Percentiles rank a stretch among this genome's conserved stretches.
phyloP scores from a whole-genome alignment of 2,888 invertebrate species.

The Lepas anatifera region DNA sequence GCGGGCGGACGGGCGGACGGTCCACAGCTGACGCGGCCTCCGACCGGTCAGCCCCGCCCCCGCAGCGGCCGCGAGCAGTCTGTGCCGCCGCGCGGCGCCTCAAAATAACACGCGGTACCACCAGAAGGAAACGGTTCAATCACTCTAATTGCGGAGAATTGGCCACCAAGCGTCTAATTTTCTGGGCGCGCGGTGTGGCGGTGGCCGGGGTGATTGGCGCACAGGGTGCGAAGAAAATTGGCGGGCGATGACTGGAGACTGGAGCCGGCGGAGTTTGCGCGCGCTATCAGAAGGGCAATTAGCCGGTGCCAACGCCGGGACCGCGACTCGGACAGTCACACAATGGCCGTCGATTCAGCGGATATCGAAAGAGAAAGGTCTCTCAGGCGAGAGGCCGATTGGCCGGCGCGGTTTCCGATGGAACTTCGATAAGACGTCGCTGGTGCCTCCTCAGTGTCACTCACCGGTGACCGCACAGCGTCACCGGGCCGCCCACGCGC shows the following conservation, averaged over 20 bases:
- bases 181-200: neutral
- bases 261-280: constrained; percentile 4
- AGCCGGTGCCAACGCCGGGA: neutral
- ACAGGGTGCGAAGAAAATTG: neutral
- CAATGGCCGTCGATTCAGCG: too few relatives aligned
- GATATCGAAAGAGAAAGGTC: constrained; percentile 4
- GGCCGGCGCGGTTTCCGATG: too few relatives aligned
- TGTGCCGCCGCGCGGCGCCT: neutral
- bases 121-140: constrained; percentile 8
- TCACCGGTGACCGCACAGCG: too few relatives aligned
- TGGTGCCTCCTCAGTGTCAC: too few relatives aligned
- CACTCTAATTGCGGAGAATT: constrained; percentile 3
- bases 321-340: neutral
- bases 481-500: too few relatives aligned
- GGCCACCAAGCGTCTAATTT: constrained; percentile 10
- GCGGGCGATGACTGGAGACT: neutral
- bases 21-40: neutral
- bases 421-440: too few relatives aligned
- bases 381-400: neutral
- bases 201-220: neutral
- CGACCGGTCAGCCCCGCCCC: neutral
- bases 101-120: neutral
- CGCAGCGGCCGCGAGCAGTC: neutral
- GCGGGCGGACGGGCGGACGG: neutral
- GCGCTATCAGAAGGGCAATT: neutral